Evolutionary conservation across 2,888 invertebrate species (phyloP), one percentile per base, ranked within the genome.

Genomic region (Orchesellides sinensis): DNA sequence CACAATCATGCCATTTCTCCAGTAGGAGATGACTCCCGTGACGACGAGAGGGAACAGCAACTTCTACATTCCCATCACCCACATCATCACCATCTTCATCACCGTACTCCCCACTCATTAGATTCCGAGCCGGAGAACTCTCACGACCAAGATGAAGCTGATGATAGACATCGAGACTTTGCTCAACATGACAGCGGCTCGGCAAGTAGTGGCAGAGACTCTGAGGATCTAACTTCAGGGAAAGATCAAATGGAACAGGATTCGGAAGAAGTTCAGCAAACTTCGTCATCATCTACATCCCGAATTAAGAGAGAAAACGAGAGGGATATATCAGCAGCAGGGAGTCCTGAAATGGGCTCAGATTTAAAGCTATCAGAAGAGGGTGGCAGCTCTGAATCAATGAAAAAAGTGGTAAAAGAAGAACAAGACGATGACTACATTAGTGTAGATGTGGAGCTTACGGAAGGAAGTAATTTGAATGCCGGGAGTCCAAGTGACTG

Each of bases 351-450:
- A 72, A 74, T 35, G 70, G 73, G 81, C 6, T 74, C 77, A 6
- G 85, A 82, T 32, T 84, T 83, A n/a, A 78, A 87, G 45, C 79
- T 84, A 19, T 86, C 74, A 0, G 81, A 81, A 21, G 88, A 3
- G 85, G 85, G 12, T 87, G 86, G 47, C 29, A 69, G n/a, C 32
- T 25, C 6, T 12, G 14, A 77, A n/a, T 56, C 79, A 83, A 17
- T 29, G 65, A 21, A 84, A 83, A 52, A 70, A 79, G 29, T 73
- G 19, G 80, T 84, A 47, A 82, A 79, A 59, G 83, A 84, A 23
- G 81, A 85, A 49, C 79, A 82, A 21, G 87, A 87, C 21, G 87
- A 86, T 5, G 83, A 87, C 69, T 84, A 74, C 70, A 85, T 84
- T 25, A 80, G 83, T 52, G 85, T 85, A 0, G 87, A 87, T 68